Evolutionary conservation across 2,797 vertebrate species (phyloP), one percentile per base, ranked within the genome.

Genomic region (Sebastes kiyomatsui): DNA sequence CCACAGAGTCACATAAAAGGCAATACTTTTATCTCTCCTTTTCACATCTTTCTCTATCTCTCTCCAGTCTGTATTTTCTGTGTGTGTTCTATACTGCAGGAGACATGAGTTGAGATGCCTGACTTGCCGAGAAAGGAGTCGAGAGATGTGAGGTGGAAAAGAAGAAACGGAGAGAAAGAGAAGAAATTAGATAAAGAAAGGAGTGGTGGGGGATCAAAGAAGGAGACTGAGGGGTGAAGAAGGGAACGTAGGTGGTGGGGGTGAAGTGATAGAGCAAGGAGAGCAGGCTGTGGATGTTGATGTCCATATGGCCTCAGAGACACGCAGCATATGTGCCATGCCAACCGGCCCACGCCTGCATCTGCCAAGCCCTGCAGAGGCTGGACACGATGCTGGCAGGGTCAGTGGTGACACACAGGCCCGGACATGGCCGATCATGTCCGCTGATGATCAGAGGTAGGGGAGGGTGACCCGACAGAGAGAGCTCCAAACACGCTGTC

Each of bases 261-360:
- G 28, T 59, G 59, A 60, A 52, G 55, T 58, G 62, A 68, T 30
- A 23, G 42, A 71, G 62, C 49, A 72, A 55, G 18, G 59, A 23
- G 65, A 73, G 74, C 56, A 67, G 72, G 69, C 35, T 75, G 61
- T 62, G 35, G 72, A 55, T 62, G 55, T 72, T 67, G 59, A 75
- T 71, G 84, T 72, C 81, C 87, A 89, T 84, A 89, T 91, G 87
- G 87, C 75, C 67, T 72, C 60, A 73, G 80, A 87, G 80, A 81
- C 79, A 75, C 5, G 52, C 28, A 61, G 68, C 88, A 85, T 87
- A 90, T 88, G 88, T 67, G 72, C n/a, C 28, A 62, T 12, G 83
- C 77, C 88, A 84, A 72, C 46, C 23, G 69, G 80, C 76, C 60
- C 52, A 22, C 4, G 60, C 23, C 59, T 64, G 79, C 82, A 87